These are phyloP conservation scores for Habrosyne pyritoides DNA, from an alignment of 2,888 invertebrate genomes.

Conservation along the genomic window DNA sequence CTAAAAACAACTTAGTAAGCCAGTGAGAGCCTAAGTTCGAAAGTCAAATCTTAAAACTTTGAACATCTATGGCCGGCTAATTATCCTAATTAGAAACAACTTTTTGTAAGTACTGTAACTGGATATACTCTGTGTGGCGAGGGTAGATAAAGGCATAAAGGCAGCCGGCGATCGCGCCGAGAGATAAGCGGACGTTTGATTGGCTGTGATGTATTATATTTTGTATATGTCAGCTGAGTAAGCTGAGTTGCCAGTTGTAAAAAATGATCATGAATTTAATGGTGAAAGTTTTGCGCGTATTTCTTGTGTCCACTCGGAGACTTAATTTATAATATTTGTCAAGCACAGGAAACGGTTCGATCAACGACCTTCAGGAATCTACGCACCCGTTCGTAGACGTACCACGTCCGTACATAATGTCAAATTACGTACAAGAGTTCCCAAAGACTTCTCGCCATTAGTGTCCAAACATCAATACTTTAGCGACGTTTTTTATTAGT, in stretches of 20 bases:
- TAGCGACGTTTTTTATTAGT: constrained; percentile 30
- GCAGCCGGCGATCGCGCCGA: constrained; percentile 41
- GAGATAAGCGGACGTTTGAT: constrained; percentile 41
- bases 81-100: constrained; percentile 77
- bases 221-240: constrained; percentile 18
- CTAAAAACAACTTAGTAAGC: not conserved
- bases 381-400: constrained; percentile 29
- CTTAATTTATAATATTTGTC: not conserved
- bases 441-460: constrained; percentile 38
- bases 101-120: constrained; percentile 57
- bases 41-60: constrained; percentile 2
- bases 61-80: constrained; percentile 41
- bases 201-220: constrained; percentile 44
- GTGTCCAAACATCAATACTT: constrained; percentile 24
- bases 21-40: not conserved
- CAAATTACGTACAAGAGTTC: not conserved
- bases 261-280: constrained; percentile 4
- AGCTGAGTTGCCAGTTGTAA: constrained; percentile 5
- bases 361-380: constrained; percentile 11
- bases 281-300: constrained; percentile 10
- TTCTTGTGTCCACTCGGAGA: not conserved
- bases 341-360: not conserved
- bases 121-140: constrained; percentile 48
- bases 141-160: constrained; percentile 48
- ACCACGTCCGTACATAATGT: constrained; percentile 14